Evolutionary conservation across 2,888 invertebrate genomes (phyloP), one percentile per base, ranked within the genome.

Genomic region (Cephus pygmeus): DNA sequence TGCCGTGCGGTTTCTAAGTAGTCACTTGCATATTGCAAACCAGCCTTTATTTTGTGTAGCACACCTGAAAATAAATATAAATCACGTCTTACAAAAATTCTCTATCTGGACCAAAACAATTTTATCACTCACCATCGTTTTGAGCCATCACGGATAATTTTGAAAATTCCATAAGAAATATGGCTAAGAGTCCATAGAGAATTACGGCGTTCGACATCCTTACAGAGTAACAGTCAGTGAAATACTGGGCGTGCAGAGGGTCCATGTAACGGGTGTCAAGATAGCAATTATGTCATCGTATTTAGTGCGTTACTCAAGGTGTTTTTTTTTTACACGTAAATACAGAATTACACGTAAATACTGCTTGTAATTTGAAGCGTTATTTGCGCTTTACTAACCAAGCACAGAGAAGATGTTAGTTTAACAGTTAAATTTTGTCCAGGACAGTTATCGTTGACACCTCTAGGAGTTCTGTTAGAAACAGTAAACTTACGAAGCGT

Each of bases 1-100:
- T 93, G 93, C 40, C 92, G 93, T 0, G 94, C 94, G 0, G 88
- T 88, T 33, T 93, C 92, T 56, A 93, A 86, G 77, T 93, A 91
- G 84, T 92, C 92, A 35, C 92, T 92, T 2, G 93, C 93, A 81
- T 92, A 90, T 82, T 93, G 89, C 76, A 93, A 87, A 9, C 93
- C 92, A n/a, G 90, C 88, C 79, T 92, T 92, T 69, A 93, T 90
- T 83, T 92, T 92, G 12, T 91, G 92, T 4, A 93, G 85, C 12
- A 93, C 89, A 23, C 91, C 92, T 87, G 23, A 12, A 76, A 77
- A 35, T 69, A 75, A 69, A 40, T 34, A 73, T 2, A 30, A 56
- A 56, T 23, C 40, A 56, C 9, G 40, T 15, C 23, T 23, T 56
- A 56, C 40, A 6, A 23, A 56, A 56, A 2, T 23, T 56, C 40